phyloP scores from a whole-genome alignment of 2,797 vertebrate species.

The Peromyscus nudipes region DNA sequence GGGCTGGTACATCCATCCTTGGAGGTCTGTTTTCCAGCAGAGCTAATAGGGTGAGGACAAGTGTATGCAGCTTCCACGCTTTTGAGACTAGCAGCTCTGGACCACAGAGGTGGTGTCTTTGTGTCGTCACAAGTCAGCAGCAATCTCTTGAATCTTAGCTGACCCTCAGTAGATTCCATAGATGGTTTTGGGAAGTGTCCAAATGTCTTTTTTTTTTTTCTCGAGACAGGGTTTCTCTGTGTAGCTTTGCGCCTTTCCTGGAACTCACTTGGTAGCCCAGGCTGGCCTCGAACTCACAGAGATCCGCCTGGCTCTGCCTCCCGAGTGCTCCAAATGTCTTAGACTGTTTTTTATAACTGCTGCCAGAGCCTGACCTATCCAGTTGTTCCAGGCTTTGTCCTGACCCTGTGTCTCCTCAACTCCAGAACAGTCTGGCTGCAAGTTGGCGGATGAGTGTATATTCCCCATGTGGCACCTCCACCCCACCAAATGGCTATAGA shows the following conservation, averaged over 20 bases:
- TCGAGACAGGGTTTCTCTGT: too few relatives aligned
- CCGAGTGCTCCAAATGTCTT: background rate
- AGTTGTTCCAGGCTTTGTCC: background rate
- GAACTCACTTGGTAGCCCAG: too few relatives aligned
- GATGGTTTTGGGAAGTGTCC: background rate
- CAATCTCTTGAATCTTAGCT: background rate
- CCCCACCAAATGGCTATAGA: background rate
- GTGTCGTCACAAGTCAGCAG: background rate
- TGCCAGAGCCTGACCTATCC: background rate
- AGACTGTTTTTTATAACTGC: background rate
- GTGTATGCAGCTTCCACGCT: rapidly evolving
- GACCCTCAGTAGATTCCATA: background rate
- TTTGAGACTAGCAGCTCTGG: background rate
- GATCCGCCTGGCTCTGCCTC: too few relatives aligned
- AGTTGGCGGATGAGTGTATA: background rate
- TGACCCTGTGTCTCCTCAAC: background rate
- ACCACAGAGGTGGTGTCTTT: background rate
- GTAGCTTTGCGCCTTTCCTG: too few relatives aligned
- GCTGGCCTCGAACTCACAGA: too few relatives aligned
- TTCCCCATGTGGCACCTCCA: too few relatives aligned
- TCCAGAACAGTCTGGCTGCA: background rate
- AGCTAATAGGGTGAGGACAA: background rate
- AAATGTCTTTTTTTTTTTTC: too few relatives aligned
- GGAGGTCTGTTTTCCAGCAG: background rate
- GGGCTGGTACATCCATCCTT: background rate